Evolutionary conservation across 1,140 invertebrate species (phyloP), one percentile per base, ranked within the genome.

Genomic region (Pogonognathellus flavescens): DNA sequence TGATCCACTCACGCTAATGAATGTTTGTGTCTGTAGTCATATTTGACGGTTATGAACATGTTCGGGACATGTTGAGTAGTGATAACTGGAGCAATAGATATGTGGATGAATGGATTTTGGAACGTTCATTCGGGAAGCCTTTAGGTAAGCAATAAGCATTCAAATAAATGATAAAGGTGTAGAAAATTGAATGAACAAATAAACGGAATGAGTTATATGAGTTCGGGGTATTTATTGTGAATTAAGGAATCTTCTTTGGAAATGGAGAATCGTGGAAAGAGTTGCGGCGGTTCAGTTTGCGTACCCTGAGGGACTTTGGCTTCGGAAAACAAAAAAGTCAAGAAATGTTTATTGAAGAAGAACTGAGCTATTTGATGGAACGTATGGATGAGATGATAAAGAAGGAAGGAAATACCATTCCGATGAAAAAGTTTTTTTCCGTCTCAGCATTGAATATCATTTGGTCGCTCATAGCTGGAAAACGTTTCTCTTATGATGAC

Each of bases 401-500:
- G 49, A 52, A 76, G 41, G 57, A 82, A 49, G 66, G 82, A 59
- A 62, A 80, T 22, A 57, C 60, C 16, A 70, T 87, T 22, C 60
- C 25, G 14, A 87, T 87, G 87, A 87, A 87, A 80, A 85, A 88
- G 76, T 88, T 89, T 41, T 90, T 90, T 84, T 87, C 83, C 59
- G 84, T 89, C 52, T 88, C 89, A 0, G 94, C 96, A 55, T 90
- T 97, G 16, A 98, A 98, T 88, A 95, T 95, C 0, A 90, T 97
- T 0, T 97, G 96, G 95, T 93, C 92, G 82, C 95, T 97, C 94
- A 93, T 97, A 90, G 95, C 96, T 84, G 95, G 96, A 0, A 93
- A 92, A 88, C 90, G 93, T 88, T 93, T 92, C 82, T 89, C 89
- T 7, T 90, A 91, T 84, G 86, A 90, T 20, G 90, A 92, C 82